Percentiles rank a stretch among this genome's conserved stretches.
These are phyloP conservation scores for Pipistrellus nathusii DNA, from an alignment of 2,797 vertebrate genomes.

Conservation along the genomic window DNA sequence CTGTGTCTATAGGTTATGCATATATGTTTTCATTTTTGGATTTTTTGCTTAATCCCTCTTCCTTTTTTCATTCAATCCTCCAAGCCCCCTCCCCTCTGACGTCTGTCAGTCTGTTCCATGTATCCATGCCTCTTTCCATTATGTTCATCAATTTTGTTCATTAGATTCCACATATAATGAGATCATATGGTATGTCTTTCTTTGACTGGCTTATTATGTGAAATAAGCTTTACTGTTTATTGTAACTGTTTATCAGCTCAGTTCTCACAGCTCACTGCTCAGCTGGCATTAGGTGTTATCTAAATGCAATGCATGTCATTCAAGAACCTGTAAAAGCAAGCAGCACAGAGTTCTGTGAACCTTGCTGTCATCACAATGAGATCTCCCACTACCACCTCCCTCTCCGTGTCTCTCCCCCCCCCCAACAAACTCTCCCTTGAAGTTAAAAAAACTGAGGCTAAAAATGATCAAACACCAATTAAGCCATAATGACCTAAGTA, in stretches of 20 bases:
- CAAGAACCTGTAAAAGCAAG: conserved; percentile 12
- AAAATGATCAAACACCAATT: conserved; percentile 71
- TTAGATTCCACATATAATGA: background rate
- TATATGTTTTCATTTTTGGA: background rate
- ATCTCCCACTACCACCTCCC: background rate
- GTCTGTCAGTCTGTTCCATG: background rate
- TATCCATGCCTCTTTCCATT: background rate
- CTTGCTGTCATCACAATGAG: background rate
- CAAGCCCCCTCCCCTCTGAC: background rate
- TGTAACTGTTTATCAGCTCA: background rate
- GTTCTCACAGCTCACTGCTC: background rate
- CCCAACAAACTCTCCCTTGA: conserved; percentile 60
- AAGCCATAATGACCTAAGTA: conserved; percentile 62
- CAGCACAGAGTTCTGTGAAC: background rate
- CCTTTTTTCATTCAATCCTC: background rate
- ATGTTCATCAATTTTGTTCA: background rate
- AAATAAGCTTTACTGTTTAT: conserved; percentile 17
- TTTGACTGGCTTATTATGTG: background rate
- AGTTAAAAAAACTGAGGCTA: conserved; percentile 49
- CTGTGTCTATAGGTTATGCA: background rate
- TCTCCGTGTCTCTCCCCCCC: background rate
- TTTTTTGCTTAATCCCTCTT: background rate
- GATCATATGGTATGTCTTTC: background rate
- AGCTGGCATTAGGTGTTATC: conserved; percentile 36
- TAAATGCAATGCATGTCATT: background rate